A percentile compares a stretch with the other conserved stretches of the same genome.
These are phyloP conservation scores for Noctilio leporinus DNA, from an alignment of 2,113 vertebrate genomes.

Conservation along the genomic window DNA sequence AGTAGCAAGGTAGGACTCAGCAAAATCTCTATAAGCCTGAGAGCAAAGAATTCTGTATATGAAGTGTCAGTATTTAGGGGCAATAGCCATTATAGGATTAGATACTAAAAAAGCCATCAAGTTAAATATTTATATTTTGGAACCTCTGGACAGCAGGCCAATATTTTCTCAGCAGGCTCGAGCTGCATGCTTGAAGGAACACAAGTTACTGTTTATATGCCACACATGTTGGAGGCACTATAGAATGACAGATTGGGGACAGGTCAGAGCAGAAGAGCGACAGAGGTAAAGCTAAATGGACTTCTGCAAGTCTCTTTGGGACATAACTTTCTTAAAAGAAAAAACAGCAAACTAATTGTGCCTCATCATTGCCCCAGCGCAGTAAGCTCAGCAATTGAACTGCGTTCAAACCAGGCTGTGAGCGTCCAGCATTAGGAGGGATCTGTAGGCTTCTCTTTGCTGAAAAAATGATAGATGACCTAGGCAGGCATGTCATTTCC, in stretches of 20 bases:
- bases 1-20: neutral
- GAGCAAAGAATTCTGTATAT: neutral
- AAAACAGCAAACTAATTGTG: slow-evolving; percentile 74
- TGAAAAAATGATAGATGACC: slow-evolving; percentile 73
- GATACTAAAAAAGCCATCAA: slow-evolving; percentile 9
- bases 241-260: slow-evolving; percentile 83
- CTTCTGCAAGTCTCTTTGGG: slow-evolving; percentile 76
- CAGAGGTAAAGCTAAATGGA: slow-evolving; percentile 74
- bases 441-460: slow-evolving; percentile 42
- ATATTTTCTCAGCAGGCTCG: slow-evolving; percentile 46
- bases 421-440: neutral
- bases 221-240: slow-evolving; percentile 41
- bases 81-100: neutral
- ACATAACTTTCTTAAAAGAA: slow-evolving; percentile 78
- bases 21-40: neutral
- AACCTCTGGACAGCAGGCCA: slow-evolving; percentile 44
- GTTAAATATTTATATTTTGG: slow-evolving; percentile 59
- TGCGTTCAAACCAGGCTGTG: neutral
- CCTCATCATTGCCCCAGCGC: slow-evolving; percentile 79
- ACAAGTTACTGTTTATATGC: slow-evolving; percentile 58
- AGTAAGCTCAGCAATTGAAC: slow-evolving; percentile 53
- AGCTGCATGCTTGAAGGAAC: slow-evolving; percentile 44
- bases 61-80: neutral
- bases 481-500: slow-evolving; percentile 75
- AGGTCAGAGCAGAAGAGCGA: slow-evolving; percentile 76